These are phyloP conservation scores for Orchesella cincta DNA, from an alignment of 1,140 invertebrate genomes.

Conservation along the genomic window DNA sequence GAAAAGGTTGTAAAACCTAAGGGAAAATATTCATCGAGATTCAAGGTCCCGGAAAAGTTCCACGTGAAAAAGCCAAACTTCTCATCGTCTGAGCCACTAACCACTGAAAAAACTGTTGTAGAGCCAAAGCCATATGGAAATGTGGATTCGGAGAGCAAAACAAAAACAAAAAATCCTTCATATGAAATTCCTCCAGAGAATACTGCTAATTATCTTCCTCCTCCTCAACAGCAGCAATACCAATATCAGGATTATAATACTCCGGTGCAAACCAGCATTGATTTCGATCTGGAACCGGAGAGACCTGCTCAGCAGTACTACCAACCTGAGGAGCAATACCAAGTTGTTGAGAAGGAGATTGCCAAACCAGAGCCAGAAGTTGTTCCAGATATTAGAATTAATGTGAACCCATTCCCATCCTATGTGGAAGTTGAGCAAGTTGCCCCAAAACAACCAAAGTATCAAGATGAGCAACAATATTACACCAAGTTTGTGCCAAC, in stretches of 20 bases:
- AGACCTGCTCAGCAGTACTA: no score
- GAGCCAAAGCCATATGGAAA: no score
- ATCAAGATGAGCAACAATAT: not conserved
- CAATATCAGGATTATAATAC: no score
- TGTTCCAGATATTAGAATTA: constrained; percentile 10
- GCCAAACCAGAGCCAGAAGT: constrained; percentile 5
- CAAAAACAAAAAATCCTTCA: no score
- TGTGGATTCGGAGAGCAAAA: no score
- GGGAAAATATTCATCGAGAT: not conserved
- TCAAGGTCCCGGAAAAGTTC: not conserved
- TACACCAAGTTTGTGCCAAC: not conserved
- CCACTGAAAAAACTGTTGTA: not conserved
- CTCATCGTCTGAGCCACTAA: not conserved
- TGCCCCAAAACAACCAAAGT: not conserved
- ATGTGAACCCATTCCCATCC: not conserved
- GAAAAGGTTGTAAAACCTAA: not conserved
- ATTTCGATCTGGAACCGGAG: no score
- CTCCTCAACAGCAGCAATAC: no score
- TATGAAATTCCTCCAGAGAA: no score
- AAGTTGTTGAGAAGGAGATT: not conserved
- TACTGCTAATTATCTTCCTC: no score
- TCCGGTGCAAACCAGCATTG: no score
- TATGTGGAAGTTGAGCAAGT: no score
- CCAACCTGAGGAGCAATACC: not conserved
- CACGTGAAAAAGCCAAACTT: not conserved